These are phyloP conservation scores for Drosophila kanekoi DNA, from an alignment of 2,888 invertebrate genomes.

Conservation along the genomic window DNA sequence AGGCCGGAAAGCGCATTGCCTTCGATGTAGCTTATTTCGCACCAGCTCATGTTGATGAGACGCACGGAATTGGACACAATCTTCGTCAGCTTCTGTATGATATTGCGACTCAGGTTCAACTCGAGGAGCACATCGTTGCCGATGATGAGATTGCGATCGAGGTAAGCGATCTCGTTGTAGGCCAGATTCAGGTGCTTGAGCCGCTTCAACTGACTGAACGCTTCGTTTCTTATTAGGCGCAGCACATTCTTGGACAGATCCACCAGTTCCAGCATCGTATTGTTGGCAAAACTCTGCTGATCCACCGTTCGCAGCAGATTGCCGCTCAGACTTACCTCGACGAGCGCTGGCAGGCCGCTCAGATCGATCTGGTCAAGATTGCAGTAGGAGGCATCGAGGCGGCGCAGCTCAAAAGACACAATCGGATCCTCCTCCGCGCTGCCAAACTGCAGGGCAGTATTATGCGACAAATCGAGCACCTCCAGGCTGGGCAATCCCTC, in stretches of 20 bases:
- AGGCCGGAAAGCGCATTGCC: conserved; percentile 87
- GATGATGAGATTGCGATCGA: conserved; percentile 87
- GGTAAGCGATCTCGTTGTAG: conserved; percentile 88
- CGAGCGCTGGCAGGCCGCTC: conserved; percentile 88
- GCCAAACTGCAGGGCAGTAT: conserved; percentile 86
- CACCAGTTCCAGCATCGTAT: conserved; percentile 87
- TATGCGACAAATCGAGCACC: conserved; percentile 88
- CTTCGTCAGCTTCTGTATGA: conserved; percentile 87
- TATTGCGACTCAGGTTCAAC: conserved; percentile 89
- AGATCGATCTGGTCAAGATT: conserved; percentile 87
- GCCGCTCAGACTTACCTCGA: conserved; percentile 87
- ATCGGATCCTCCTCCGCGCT: conserved; percentile 83
- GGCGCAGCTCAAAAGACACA: conserved; percentile 86
- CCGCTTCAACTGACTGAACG: conserved; percentile 87
- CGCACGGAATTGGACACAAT: conserved; percentile 87
- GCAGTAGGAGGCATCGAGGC: conserved; percentile 88
- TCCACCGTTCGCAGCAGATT: conserved; percentile 88
- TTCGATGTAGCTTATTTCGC: conserved; percentile 88
- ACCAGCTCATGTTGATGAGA: conserved; percentile 88
- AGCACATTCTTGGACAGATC: conserved; percentile 90
- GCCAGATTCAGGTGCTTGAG: conserved; percentile 89
- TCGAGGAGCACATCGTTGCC: conserved; percentile 87
- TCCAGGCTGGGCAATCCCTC: conserved; percentile 87
- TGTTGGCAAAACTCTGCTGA: conserved; percentile 87
- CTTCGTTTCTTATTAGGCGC: conserved; percentile 87